These are phyloP conservation scores for Nymphalis urticae DNA, from an alignment of 2,888 invertebrate species.

Conservation along the genomic window DNA sequence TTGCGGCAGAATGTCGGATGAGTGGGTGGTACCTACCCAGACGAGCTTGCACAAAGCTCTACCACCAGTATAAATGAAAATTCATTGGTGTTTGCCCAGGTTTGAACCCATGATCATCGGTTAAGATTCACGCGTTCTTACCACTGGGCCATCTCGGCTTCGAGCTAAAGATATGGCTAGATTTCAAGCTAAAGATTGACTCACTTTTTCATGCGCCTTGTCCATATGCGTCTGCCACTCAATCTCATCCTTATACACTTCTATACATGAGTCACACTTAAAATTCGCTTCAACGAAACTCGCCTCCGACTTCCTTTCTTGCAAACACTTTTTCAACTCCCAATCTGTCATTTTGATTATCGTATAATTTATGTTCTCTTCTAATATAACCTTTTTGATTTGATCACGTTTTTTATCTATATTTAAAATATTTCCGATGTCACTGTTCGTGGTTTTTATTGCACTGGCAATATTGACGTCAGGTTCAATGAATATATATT, in stretches of 20 bases:
- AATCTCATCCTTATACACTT: constrained; percentile 12
- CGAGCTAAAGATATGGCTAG: too few species aligned
- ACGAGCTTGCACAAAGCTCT: too few species aligned
- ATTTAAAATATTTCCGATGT: not conserved
- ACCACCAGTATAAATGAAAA: too few species aligned
- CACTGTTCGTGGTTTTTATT: not conserved
- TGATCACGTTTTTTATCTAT: not conserved
- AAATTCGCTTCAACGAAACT: not conserved
- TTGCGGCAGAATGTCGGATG: too few species aligned
- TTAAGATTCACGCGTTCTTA: too few species aligned
- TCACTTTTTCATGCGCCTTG: constrained; percentile 15
- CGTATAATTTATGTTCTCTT: constrained; percentile 1
- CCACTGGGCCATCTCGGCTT: too few species aligned
- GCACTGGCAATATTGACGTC: not conserved
- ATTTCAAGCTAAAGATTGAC: not conserved
- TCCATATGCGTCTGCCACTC: constrained; percentile 14
- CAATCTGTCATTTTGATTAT: constrained; percentile 14
- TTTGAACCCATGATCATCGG: too few species aligned
- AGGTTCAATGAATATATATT: not conserved
- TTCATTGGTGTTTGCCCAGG: too few species aligned
- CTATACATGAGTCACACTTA: constrained; percentile 17
- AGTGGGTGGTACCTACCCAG: too few species aligned
- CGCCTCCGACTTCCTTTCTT: not conserved
- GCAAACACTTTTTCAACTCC: constrained; percentile 26
- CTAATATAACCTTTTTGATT: not conserved